Percentiles rank a stretch among this genome's conserved stretches.
Evolutionary conservation across 30 jellyfish, hydroid and myxozoan genomes (phyloP).

Genomic region (Cassiopea andromeda): DNA sequence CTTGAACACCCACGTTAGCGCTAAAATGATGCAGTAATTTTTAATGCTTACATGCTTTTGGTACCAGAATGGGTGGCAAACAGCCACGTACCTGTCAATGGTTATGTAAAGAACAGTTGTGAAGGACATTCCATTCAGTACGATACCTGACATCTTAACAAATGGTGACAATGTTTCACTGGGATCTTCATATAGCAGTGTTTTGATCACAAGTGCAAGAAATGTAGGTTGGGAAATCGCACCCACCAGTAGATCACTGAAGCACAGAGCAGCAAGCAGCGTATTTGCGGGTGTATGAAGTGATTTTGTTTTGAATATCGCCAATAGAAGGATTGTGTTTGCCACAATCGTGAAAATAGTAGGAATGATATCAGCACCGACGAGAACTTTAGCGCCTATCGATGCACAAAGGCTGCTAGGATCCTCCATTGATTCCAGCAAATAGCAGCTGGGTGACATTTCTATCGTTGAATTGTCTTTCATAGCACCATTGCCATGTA

Average conservation of each 20-base stretch:
- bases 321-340: background rate
- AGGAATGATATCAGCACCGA: background rate
- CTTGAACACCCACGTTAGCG: background rate
- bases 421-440: background rate
- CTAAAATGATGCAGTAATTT: background rate
- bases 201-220: constrained; percentile 3
- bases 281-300: constrained; percentile 20
- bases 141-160: background rate
- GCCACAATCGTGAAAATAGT: constrained; percentile 25
- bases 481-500: background rate
- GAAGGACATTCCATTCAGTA: constrained; percentile 17
- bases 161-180: background rate
- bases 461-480: background rate
- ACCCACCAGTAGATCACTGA: constrained; percentile 37
- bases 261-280: constrained; percentile 21
- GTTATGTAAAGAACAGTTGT: constrained; percentile 17
- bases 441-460: background rate
- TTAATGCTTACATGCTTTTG: background rate
- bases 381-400: background rate
- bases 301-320: constrained; percentile 9
- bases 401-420: constrained; percentile 4
- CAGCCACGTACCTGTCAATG: constrained; percentile 25
- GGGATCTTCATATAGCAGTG: background rate
- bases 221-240: constrained; percentile 18
- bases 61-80: constrained; percentile 28